Conservation (phyloP, 2,113 vertebrate species). For the Asarcornis scutulata region DNA sequence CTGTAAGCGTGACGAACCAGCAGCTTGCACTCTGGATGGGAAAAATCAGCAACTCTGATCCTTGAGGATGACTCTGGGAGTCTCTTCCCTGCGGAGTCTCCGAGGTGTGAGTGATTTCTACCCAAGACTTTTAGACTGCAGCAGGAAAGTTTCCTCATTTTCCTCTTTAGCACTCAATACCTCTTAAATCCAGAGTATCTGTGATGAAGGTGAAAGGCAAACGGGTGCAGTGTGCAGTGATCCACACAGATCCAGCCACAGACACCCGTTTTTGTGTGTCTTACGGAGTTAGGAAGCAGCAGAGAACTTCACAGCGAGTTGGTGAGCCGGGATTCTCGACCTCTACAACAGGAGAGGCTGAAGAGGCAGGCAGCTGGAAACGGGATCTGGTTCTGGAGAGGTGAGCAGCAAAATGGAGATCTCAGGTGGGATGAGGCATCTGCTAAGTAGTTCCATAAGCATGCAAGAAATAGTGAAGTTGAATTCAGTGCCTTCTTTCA, state of each 20-base stretch:
- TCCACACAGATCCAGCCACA: neutral
- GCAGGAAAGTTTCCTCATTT: neutral
- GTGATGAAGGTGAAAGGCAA: neutral
- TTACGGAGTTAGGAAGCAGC: neutral
- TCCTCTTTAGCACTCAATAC: neutral
- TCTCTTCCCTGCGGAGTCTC: neutral
- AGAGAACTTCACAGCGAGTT: neutral
- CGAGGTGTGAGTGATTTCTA: neutral
- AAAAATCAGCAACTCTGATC: neutral
- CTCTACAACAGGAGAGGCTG: neutral
- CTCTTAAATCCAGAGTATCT: neutral
- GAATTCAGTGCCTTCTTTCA: neutral
- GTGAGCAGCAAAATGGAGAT: neutral
- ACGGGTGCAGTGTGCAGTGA: neutral
- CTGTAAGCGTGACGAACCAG: accelerated
- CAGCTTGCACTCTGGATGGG: neutral
- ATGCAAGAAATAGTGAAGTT: neutral
- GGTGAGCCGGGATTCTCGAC: neutral
- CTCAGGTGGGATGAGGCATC: neutral
- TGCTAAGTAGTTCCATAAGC: neutral
- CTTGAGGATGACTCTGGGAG: neutral
- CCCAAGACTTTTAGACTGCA: neutral
- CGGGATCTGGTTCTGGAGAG: accelerated
- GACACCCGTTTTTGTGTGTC: neutral
- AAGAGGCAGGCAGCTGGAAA: accelerated